Conservation (phyloP, 1,140 invertebrate genomes). For the honey bee (Apis mellifera) region DNA sequence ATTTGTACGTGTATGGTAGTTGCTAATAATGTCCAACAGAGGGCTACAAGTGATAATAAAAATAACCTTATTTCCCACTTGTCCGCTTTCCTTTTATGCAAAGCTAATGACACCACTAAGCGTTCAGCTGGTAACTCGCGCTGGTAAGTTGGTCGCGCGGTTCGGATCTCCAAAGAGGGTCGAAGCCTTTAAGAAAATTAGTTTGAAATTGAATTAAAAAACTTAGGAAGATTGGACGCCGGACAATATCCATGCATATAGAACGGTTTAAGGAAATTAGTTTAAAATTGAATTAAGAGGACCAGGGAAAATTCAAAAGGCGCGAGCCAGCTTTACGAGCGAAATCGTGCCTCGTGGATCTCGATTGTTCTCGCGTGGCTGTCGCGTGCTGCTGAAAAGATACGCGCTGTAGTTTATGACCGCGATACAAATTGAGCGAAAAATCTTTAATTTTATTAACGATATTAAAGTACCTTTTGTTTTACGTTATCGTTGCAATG, state of each 20-base stretch:
- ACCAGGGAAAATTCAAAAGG: constrained; percentile 20
- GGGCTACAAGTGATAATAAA: constrained; percentile 27
- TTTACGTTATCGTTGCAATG: neutral
- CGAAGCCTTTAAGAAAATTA: constrained; percentile 53
- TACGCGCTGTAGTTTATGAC: neutral
- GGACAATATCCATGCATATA: constrained; percentile 52
- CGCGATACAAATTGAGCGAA: neutral
- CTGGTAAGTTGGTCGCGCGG: neutral
- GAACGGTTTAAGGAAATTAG: constrained; percentile 53
- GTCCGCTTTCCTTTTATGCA: constrained; percentile 42
- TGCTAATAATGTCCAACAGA: neutral
- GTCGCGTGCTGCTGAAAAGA: constrained; percentile 1
- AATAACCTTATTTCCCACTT: constrained; percentile 34
- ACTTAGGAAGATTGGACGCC: constrained; percentile 54
- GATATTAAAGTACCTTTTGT: neutral
- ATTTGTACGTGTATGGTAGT: neutral
- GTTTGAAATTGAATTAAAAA: constrained; percentile 59
- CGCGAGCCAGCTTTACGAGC: neutral
- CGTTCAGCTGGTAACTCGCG: constrained; percentile 9
- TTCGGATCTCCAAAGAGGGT: constrained; percentile 1
- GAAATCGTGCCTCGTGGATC: constrained; percentile 6
- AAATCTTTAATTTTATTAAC: neutral
- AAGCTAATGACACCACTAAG: constrained; percentile 41
- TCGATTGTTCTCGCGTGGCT: constrained; percentile 25
- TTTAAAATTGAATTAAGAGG: constrained; percentile 58